phyloP scores from a whole-genome alignment of 1,140 invertebrate species.

The Eciton burchellii region DNA sequence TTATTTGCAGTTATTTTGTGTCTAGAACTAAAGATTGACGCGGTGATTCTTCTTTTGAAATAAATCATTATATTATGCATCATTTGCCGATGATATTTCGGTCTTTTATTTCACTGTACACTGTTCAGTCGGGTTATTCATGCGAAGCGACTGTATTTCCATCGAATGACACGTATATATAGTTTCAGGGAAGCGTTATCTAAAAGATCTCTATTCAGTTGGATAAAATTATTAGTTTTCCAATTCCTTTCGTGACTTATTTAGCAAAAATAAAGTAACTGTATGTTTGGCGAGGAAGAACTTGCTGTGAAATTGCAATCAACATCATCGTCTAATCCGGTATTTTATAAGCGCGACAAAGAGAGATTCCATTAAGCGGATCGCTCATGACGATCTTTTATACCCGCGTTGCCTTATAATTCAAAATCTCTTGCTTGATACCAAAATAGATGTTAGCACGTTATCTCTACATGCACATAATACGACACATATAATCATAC shows the following conservation, averaged over 20 bases:
- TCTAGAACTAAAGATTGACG: background rate
- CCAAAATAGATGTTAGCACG: background rate
- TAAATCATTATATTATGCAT: background rate
- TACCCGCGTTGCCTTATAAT: background rate
- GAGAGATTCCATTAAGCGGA: background rate
- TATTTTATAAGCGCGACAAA: background rate
- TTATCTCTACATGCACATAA: background rate
- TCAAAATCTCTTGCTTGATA: background rate
- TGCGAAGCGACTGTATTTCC: background rate
- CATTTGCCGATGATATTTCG: background rate
- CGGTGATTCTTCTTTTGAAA: background rate
- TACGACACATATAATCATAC: background rate
- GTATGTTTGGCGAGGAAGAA: background rate
- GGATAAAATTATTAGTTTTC: background rate
- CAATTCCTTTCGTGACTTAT: background rate
- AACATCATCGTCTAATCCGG: background rate
- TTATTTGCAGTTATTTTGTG: background rate
- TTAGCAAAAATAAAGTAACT: conserved; percentile 1
- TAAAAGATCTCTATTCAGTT: background rate
- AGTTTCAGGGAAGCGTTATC: background rate
- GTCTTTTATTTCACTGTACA: background rate
- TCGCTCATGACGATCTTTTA: background rate
- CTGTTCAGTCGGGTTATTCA: background rate
- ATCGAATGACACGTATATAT: background rate
- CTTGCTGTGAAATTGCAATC: background rate